phyloP scores from a whole-genome alignment of 2,113 vertebrate species.

The Poicephalus meyeri region DNA sequence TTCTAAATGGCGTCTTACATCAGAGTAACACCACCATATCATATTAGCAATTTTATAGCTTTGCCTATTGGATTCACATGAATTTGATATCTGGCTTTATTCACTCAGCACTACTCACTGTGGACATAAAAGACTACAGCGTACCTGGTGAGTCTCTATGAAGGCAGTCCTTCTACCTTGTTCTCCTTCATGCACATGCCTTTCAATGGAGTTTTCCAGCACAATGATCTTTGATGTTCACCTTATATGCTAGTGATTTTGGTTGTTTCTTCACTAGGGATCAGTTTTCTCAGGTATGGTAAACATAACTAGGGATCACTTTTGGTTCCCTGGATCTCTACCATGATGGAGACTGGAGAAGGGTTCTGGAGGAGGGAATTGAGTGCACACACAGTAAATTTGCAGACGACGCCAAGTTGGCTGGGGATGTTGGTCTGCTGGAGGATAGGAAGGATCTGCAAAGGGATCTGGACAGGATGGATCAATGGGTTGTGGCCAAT shows the following conservation, averaged over 20 bases:
- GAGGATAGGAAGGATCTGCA: background rate
- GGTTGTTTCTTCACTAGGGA: background rate
- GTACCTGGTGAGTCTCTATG: background rate
- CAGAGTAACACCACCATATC: slow-evolving; percentile 27
- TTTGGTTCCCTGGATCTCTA: background rate
- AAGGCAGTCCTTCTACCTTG: background rate
- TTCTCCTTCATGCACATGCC: background rate
- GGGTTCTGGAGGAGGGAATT: background rate
- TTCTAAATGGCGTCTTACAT: slow-evolving; percentile 49
- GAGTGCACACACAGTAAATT: background rate
- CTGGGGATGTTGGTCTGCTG: background rate
- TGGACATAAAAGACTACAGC: background rate
- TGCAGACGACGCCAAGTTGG: background rate
- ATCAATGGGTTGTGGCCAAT: background rate
- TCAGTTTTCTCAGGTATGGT: background rate
- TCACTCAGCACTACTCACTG: background rate
- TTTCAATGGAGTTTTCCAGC: background rate
- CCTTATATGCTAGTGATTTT: background rate
- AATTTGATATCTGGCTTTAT: slow-evolving; percentile 5
- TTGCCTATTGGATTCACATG: slow-evolving; percentile 4
- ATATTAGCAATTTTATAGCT: slow-evolving; percentile 22
- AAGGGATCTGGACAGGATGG: background rate
- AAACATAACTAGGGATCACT: background rate
- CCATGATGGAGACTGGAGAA: background rate
- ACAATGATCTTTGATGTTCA: background rate